These are phyloP conservation scores for Malaclemys terrapin DNA, from an alignment of 2,113 vertebrate species.

Conservation along the genomic window DNA sequence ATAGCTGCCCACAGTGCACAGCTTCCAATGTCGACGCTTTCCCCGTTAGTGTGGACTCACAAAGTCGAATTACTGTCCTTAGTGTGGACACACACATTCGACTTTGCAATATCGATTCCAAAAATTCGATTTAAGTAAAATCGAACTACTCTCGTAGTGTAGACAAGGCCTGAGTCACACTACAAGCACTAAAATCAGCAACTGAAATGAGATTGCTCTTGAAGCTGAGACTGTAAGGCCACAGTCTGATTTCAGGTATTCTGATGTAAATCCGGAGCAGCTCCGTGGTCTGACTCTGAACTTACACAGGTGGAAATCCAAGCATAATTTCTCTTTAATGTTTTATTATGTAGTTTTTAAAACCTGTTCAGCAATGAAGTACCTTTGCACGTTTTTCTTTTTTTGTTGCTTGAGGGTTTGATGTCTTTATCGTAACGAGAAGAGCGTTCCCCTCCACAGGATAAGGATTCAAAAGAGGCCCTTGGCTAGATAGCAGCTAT, in stretches of 20 bases:
- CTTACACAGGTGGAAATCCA: background rate
- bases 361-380: background rate
- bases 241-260: background rate
- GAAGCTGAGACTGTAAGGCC: accelerated
- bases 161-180: too few species aligned
- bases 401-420: background rate
- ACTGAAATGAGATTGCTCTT: background rate
- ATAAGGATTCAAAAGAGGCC: background rate
- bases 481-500: background rate
- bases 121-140: too few species aligned
- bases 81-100: too few species aligned
- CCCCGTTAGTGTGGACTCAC: too few species aligned
- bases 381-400: background rate
- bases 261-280: background rate
- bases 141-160: too few species aligned
- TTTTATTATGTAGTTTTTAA: background rate
- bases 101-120: too few species aligned
- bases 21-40: too few species aligned
- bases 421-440: background rate
- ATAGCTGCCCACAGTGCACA: too few species aligned
- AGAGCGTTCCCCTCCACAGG: background rate
- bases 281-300: background rate
- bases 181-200: background rate
- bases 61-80: too few species aligned
- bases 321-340: background rate